These are phyloP conservation scores for Drosophila lacertosa DNA, from an alignment of 1,140 invertebrate species.

Conservation along the genomic window DNA sequence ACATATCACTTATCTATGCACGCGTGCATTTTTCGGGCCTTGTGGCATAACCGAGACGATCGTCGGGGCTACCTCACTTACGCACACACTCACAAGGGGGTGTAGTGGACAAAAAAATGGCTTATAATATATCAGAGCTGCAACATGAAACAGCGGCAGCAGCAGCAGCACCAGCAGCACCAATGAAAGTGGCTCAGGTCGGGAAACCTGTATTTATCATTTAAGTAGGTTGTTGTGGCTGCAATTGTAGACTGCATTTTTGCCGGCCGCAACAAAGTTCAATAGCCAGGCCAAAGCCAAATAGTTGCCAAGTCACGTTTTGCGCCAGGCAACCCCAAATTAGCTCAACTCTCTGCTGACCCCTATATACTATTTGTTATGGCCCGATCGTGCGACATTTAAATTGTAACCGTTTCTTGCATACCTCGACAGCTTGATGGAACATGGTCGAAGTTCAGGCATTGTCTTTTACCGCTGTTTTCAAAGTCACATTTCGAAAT, in stretches of 20 bases:
- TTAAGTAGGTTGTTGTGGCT: conserved; percentile 64
- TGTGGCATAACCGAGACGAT: conserved; percentile 14
- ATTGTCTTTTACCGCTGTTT: conserved; percentile 34
- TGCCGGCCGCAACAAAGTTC: conserved; percentile 62
- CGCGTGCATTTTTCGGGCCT: conserved; percentile 17
- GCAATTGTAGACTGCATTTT: conserved; percentile 51
- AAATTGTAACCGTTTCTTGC: conserved; percentile 31
- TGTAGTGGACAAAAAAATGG: background rate
- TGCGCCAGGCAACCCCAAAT: conserved; percentile 57
- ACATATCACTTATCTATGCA: conserved; percentile 59
- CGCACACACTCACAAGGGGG: conserved; percentile 32
- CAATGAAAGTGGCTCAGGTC: conserved; percentile 59
- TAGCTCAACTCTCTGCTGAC: conserved; percentile 61
- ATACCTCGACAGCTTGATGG: conserved; percentile 14
- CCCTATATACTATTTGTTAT: conserved; percentile 47
- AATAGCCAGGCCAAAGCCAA: conserved; percentile 65
- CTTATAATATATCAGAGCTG: conserved; percentile 10
- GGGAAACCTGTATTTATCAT: conserved; percentile 64
- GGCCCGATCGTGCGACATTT: conserved; percentile 67
- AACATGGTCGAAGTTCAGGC: conserved; percentile 50
- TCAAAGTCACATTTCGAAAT: conserved; percentile 62
- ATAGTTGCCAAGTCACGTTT: conserved; percentile 58
- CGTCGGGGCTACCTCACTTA: conserved; percentile 51
- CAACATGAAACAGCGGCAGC: conserved; percentile 16
- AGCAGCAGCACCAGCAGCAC: conserved; percentile 24